A percentile compares a stretch with the other conserved stretches of the same genome.
Evolutionary conservation across 2,888 invertebrate genomes (phyloP).

Genomic region (Micoletzkya japonica): DNA sequence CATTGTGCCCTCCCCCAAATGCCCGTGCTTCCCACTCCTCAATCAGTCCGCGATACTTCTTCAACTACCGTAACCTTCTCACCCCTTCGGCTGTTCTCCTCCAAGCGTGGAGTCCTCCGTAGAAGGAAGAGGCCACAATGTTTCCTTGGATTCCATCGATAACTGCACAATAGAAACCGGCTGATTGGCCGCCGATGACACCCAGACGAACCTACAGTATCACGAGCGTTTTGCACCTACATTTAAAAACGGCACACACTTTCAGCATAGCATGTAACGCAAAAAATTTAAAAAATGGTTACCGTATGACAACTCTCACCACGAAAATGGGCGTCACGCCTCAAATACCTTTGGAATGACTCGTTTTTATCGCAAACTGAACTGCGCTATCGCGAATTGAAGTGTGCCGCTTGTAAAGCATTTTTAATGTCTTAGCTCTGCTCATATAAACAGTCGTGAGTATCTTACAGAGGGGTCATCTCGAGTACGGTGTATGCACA

Average conservation of each 20-base stretch:
- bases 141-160: conserved; percentile 36
- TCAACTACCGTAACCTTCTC: conserved; percentile 6
- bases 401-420: no score
- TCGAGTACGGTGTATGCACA: not conserved
- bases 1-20: conserved; percentile 49
- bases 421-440: no score
- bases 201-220: conserved; percentile 50
- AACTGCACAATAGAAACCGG: conserved; percentile 54
- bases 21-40: conserved; percentile 19
- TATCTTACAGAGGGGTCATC: not conserved
- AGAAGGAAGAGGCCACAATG: conserved; percentile 47
- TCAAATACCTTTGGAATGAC: no score
- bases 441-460: no score
- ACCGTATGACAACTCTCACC: no score
- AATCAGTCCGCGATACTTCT: conserved; percentile 14
- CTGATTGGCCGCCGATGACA: conserved; percentile 55
- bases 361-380: no score
- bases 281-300: not conserved
- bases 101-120: conserved; percentile 53
- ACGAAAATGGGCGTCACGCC: no score
- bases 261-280: not conserved
- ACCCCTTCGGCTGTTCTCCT: conserved; percentile 12
- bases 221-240: no score
- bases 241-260: no score
- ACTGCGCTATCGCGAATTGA: no score